Base-by-base conservation (phyloP, 2,888 invertebrate species). In the Melanostoma mellinum region DNA sequence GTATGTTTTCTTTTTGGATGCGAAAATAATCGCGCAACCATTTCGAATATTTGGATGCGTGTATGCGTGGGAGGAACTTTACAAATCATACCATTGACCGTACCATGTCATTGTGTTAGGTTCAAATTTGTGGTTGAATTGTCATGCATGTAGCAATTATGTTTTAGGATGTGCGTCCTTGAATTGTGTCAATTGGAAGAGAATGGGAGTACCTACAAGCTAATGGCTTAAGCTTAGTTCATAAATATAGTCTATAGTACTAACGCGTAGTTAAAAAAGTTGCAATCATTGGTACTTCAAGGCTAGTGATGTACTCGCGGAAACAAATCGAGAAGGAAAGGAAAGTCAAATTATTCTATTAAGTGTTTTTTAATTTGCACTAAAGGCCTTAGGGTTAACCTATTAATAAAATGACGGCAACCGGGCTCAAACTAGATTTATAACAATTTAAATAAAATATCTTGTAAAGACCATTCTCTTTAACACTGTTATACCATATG, bases 111-210 rank as follows among this genome's bases (percentile, higher is more conserved):
- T 8, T 56, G 74, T 40, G 42, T 68, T 52, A 58, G 78, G 32
- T 60, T 73, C 55, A 69, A 74, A 78, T 78, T 74, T 82, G 82
- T 48, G 78, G 82, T 69, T 73, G 65, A 84, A 69, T 74, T 78
- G 63, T 74, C 82, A 78, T 78, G 68, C 61, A 69, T 63, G 68
- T 65, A 69, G 65, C 65, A 78, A 84, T 84, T 69, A 69, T 74
- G 73, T 69, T 55, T 60, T 38, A 60, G 71, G 10, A 10, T 63
- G n/a, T 38, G 30, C 8, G 68, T 65, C 71, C 77, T 77, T 77
- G 77, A 71, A 48, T 33, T 36, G 33, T 30, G 33, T 33, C 33
- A 52, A 30, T 52, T 42, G 40, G 0, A 10, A 48, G 10, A 36
- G 2, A 32, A 33, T 44, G 44, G 33, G 3, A 50, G 8, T n/a